phyloP scores from a whole-genome alignment of 2,797 vertebrate genomes.

The Leuciscus waleckii region DNA sequence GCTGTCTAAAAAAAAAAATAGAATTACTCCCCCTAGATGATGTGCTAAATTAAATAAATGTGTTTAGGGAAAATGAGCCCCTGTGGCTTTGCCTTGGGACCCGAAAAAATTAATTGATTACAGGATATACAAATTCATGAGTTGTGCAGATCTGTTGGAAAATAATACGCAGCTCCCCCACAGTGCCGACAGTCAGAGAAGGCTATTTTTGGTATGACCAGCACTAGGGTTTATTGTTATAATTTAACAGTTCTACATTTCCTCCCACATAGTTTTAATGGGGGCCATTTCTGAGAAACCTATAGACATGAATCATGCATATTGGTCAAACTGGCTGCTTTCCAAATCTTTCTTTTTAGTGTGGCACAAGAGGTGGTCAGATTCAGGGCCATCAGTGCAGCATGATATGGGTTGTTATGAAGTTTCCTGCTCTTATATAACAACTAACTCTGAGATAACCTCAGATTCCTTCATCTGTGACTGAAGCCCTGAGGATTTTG shows the following conservation, averaged over 20 bases:
- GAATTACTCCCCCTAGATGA: constrained; percentile 41
- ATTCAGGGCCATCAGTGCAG: constrained; percentile 13
- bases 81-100: constrained; percentile 18
- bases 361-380: neutral
- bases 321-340: constrained; percentile 1
- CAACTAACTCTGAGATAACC: constrained; percentile 25
- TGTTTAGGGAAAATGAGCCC: constrained; percentile 33
- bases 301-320: constrained; percentile 13
- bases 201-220: constrained; percentile 32
- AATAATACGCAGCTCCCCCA: constrained; percentile 10
- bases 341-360: constrained; percentile 10
- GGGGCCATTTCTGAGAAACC: constrained; percentile 10
- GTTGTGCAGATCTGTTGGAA: constrained; percentile 9
- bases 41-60: constrained; percentile 49
- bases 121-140: constrained; percentile 33
- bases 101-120: neutral
- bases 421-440: constrained; percentile 40
- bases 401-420: constrained; percentile 18
- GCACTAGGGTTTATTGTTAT: constrained; percentile 17
- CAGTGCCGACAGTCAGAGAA: neutral
- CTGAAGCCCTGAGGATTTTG: constrained; percentile 30
- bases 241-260: constrained; percentile 9
- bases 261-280: constrained; percentile 8
- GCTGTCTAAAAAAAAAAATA: constrained; percentile 42
- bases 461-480: constrained; percentile 23